Percentiles rank a stretch among this genome's conserved stretches.
phyloP scores from a whole-genome alignment of 2,888 invertebrate species.

The Noctua pronuba region DNA sequence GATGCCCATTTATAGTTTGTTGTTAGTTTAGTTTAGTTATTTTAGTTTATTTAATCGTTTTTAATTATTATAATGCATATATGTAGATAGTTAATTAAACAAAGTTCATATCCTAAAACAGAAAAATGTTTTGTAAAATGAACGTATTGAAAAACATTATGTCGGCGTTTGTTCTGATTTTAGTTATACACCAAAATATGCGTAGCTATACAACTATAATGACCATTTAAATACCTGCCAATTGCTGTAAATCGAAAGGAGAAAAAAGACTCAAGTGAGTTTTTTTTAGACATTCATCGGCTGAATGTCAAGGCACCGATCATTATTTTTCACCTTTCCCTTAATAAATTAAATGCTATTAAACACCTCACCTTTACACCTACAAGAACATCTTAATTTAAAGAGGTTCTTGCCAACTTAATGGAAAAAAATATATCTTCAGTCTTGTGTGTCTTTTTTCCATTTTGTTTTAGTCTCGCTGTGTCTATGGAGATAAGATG shows the following conservation, averaged over 20 bases:
- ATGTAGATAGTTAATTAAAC: no score
- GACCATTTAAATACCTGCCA: neutral
- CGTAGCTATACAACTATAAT: neutral
- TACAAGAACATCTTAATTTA: neutral
- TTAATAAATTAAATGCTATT: neutral
- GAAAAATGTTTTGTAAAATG: neutral
- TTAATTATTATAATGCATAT: no score
- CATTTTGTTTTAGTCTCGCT: conserved; percentile 18
- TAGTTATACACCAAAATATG: neutral
- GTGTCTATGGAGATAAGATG: conserved; percentile 36
- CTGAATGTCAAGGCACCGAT: neutral
- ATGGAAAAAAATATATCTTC: conserved; percentile 5
- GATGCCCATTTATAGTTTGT: no score
- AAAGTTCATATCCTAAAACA: no score
- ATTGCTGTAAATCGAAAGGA: no score
- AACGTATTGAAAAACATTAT: neutral
- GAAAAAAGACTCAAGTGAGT: neutral
- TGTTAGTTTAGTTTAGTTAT: no score
- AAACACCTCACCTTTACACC: neutral
- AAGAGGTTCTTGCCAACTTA: conserved; percentile 13
- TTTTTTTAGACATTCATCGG: neutral
- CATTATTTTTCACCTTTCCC: neutral
- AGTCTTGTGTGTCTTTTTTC: neutral
- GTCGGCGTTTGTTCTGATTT: neutral
- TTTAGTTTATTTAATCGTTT: no score